Base-by-base conservation (phyloP, 2,888 invertebrate species). In the Buathra laborator region DNA sequence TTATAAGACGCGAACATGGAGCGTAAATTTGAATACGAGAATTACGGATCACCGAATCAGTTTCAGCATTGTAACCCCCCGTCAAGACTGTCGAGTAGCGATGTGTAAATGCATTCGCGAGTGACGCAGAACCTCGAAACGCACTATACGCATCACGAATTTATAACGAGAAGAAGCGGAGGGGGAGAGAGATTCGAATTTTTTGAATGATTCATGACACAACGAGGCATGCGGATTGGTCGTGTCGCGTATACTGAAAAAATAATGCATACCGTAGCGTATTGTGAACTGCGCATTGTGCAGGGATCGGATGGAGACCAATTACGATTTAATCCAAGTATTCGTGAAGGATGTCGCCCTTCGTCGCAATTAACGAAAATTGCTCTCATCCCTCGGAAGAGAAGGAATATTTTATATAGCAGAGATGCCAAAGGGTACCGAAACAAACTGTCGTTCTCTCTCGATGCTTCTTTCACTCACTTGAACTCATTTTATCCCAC, bases 191-290 rank as follows among this genome's bases (percentile, higher is more conserved):
- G 62, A 46, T 74, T 71, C 70, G 66, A 77, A 53, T 80, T 85
- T 85, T 85, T 80, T 83, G 83, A 83, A 85, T 85, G 82, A 85
- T 85, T 85, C 80, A 85, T 83, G 85, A 72, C 53, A 51, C 66
- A 12, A 16, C 5, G 37, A 24, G 70, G 43, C 29, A 48, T 43
- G 19, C 19, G 75, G 9, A 19, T 32, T 29, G 48, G 70, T 64
- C 32, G 19, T 51, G 16, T 10, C 24, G 70, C 56, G 53, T 66
- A 53, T 46, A 71, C 53, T 29, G 74, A 48, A 59, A 19, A 4
- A 71, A 79, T 66, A 53, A 70, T 51, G 62, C 84, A 66, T 81
- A 70, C 16, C 29, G 29, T 59, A 59, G n/a, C 3, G 66, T 24
- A 44, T 19, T n/a, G 48, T 67, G 56, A 46, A 2, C 32, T 43